phyloP scores from a whole-genome alignment of 2,113 vertebrate genomes.

The Orycteropus afer region DNA sequence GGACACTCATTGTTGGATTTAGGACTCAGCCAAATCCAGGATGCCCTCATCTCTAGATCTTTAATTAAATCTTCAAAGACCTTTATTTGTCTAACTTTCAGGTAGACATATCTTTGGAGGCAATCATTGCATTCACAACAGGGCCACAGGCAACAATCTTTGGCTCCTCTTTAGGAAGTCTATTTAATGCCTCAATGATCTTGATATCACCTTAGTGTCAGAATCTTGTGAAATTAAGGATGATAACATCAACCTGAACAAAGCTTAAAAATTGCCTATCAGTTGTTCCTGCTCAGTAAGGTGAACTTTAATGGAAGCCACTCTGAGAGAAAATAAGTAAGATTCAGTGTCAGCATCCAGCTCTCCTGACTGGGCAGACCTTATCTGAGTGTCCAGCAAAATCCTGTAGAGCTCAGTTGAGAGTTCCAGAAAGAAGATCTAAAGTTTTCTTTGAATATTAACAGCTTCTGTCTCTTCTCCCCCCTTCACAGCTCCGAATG shows the following conservation, averaged over 20 bases:
- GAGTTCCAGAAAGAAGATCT: not conserved
- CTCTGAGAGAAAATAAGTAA: not conserved
- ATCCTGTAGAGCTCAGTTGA: not conserved
- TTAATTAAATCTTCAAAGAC: not conserved
- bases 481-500: slow-evolving; percentile 90
- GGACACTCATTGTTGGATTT: not conserved
- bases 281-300: not conserved
- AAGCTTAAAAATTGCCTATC: not conserved
- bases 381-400: not conserved
- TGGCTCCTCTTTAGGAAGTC: not conserved
- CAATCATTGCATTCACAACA: not conserved
- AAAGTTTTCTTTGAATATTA: not conserved
- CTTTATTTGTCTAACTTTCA: too few species aligned
- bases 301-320: not conserved
- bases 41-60: not conserved
- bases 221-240: not conserved
- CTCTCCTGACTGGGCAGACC: not conserved
- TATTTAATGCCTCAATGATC: not conserved
- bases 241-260: not conserved
- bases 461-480: slow-evolving; percentile 55
- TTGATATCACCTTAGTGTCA: not conserved
- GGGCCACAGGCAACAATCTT: not conserved
- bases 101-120: not conserved
- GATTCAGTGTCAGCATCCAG: too few species aligned
- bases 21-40: not conserved